A percentile compares a stretch with the other conserved stretches of the same genome.
phyloP scores from a whole-genome alignment of 2,888 invertebrate genomes.

The Eristalis intricaria region DNA sequence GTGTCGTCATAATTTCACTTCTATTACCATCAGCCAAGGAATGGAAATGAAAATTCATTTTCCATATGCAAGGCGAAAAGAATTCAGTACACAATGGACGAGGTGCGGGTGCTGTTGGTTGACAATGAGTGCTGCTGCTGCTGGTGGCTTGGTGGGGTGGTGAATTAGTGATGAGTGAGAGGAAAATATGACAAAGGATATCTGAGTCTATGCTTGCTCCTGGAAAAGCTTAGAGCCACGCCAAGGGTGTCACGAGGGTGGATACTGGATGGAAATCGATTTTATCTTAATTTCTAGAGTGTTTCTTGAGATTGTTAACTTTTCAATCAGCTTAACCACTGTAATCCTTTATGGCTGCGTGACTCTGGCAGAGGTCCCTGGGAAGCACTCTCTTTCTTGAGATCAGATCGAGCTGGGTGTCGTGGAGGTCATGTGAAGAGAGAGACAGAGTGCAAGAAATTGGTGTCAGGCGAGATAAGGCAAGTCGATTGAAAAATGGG shows the following conservation, averaged over 20 bases:
- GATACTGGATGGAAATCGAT: background rate
- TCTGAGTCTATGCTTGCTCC: background rate
- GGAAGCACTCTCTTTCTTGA: background rate
- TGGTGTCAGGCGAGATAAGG: background rate
- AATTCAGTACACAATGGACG: background rate
- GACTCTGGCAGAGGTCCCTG: background rate
- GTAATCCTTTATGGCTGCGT: background rate
- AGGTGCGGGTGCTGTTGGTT: background rate
- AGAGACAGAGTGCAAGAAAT: background rate
- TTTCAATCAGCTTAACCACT: background rate
- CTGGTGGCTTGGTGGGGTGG: background rate
- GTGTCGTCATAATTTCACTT: slow-evolving; percentile 60
- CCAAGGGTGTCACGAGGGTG: background rate
- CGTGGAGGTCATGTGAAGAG: background rate
- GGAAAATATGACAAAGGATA: background rate
- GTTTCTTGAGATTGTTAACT: background rate
- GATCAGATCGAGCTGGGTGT: background rate
- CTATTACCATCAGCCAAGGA: slow-evolving; percentile 37
- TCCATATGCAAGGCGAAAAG: slow-evolving; percentile 4
- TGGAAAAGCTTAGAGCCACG: too few species aligned
- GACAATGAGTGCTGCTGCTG: background rate
- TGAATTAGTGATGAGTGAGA: background rate
- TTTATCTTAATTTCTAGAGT: background rate
- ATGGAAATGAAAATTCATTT: slow-evolving; percentile 36
- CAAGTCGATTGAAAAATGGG: too few species aligned